Evolutionary conservation across 2,888 invertebrate genomes (phyloP), one percentile per base, ranked within the genome.

Genomic region (Drosophila anomalata): DNA sequence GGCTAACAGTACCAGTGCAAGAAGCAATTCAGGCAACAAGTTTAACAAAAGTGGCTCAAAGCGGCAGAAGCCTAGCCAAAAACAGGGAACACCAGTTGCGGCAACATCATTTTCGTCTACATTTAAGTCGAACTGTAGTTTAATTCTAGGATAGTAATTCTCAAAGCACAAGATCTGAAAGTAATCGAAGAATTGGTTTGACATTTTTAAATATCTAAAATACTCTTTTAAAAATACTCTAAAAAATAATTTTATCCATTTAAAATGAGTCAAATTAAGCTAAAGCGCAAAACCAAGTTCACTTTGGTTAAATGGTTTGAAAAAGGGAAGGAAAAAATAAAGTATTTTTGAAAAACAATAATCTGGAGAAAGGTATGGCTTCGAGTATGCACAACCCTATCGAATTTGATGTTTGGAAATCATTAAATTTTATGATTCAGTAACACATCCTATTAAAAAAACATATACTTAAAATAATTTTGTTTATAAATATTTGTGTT

Each of bases 11-110:
- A 68, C 73, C 48, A 51, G 76, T 36, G 59, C 68, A 58, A 68
- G 61, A 48, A 73, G 53, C 39, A 58, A 56, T 14, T 9, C 29
- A 29, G 47, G 39, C 53, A 44, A 44, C 58, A 48, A 55, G 48
- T 63, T 51, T 50, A 60, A 66, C 60, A 70, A 36, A 66, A 66
- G 75, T 70, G 73, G 74, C 81, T 75, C 67, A 79, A 76, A 61
- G 68, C 67, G 63, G 42, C 68, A 59, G 51, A 52, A 66, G 54
- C 44, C 41, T 58, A 48, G 42, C 61, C 61, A 62, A 26, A 50
- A 44, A 44, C 60, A 55, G 17, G 44, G 62, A 26, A 9, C 61
- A 42, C 53, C 61, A 53, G 36, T 11, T 42, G 53, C 22, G 47
- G 55, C 48, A 39, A 50, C 70, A 69, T 62, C 47, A 69, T 68